Percentiles rank a stretch among this genome's conserved stretches.
Conservation (phyloP, 2,888 invertebrate genomes). For the Perizoma affinitatum region DNA sequence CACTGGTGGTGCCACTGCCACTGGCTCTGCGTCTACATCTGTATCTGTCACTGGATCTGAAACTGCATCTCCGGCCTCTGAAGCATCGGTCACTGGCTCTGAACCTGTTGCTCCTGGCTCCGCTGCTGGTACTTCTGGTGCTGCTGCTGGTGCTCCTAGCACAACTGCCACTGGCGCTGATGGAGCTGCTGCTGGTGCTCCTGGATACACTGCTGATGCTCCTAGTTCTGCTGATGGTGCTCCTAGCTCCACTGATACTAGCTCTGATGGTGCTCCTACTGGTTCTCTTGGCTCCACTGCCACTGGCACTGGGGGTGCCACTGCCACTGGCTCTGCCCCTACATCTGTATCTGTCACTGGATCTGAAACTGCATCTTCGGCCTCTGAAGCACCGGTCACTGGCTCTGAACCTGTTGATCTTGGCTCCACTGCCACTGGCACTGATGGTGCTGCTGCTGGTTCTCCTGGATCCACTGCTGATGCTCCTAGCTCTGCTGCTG, state of each 20-base stretch:
- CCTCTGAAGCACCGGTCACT: too few relatives aligned
- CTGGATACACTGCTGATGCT: not conserved
- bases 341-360: too few relatives aligned
- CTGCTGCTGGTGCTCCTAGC: not conserved
- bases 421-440: constrained; percentile 2
- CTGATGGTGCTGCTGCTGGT: constrained; percentile 7
- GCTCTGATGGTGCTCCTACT: constrained; percentile 2
- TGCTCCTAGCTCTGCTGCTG: too few relatives aligned
- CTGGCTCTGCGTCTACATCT: constrained; percentile 2
- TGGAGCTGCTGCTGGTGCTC: not conserved
- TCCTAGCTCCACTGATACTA: not conserved
- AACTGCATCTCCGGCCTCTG: too few relatives aligned
- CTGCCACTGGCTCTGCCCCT: constrained; percentile 3
- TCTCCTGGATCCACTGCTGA: constrained; percentile 4
- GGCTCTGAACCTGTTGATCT: too few relatives aligned
- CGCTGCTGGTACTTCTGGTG: not conserved
- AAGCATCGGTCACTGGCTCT: too few relatives aligned
- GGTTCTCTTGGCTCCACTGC: constrained; percentile 1
- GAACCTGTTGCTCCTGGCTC: constrained; percentile 15
- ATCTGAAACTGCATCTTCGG: too few relatives aligned
- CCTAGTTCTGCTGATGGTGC: constrained; percentile 9
- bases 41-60: too few relatives aligned
- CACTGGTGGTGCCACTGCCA: constrained; percentile 5
- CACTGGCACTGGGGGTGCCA: constrained; percentile 2
- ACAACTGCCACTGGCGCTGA: too few relatives aligned